A percentile compares a stretch with the other conserved stretches of the same genome.
Conservation (phyloP, 1,140 invertebrate genomes). For the Drosophila seguyi region DNA sequence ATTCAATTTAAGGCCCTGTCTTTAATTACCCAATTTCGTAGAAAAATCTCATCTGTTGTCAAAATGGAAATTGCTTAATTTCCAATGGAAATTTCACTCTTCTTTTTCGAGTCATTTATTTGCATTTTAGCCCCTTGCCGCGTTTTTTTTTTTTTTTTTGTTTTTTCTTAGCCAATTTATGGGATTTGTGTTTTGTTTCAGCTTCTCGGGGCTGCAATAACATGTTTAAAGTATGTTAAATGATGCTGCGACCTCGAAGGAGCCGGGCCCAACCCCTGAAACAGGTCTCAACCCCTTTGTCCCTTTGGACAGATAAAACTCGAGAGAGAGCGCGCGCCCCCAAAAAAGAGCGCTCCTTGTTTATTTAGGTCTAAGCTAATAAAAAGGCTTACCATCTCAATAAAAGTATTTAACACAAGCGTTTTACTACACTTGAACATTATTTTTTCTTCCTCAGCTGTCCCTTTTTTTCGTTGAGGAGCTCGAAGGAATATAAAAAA, state of each 20-base stretch:
- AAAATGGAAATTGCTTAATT: constrained; percentile 51
- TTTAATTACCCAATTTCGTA: constrained; percentile 12
- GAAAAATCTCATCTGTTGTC: constrained; percentile 28
- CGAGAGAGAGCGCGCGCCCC: constrained; percentile 22
- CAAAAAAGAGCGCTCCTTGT: constrained; percentile 53
- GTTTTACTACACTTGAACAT: constrained; percentile 84
- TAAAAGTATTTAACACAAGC: constrained; percentile 85
- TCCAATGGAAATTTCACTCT: constrained; percentile 41
- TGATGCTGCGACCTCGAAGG: constrained; percentile 46
- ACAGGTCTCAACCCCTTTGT: constrained; percentile 24
- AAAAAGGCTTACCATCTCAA: constrained; percentile 85
- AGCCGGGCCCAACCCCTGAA: constrained; percentile 3
- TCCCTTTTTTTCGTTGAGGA: constrained; percentile 26
- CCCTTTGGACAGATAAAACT: constrained; percentile 73
- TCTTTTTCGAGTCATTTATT: constrained; percentile 40
- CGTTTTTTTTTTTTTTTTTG: no score
- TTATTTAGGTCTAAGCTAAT: constrained; percentile 85
- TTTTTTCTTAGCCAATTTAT: constrained; percentile 66
- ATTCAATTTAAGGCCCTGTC: constrained; percentile 15
- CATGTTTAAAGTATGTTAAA: constrained; percentile 81
- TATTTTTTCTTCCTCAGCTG: constrained; percentile 59
- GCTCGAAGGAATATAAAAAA: constrained; percentile 10
- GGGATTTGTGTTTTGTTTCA: constrained; percentile 58
- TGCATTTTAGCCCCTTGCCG: constrained; percentile 31
- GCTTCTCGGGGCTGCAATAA: constrained; percentile 54